Percentiles rank a stretch among this genome's conserved stretches.
phyloP scores from a whole-genome alignment of 1,140 invertebrate species.

The Temnothorax longispinosus region DNA sequence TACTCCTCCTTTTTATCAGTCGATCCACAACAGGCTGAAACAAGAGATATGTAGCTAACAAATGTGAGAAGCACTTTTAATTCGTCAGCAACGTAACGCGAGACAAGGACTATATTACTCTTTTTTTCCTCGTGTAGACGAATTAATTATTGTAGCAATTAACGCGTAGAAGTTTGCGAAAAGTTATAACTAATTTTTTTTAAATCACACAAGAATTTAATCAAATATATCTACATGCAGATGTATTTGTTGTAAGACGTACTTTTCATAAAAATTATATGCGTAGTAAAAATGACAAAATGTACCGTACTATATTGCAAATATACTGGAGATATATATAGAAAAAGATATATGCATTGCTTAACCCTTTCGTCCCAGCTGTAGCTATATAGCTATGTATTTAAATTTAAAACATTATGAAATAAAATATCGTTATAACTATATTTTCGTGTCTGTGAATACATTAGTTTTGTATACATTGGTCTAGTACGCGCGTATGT shows the following conservation, averaged over 20 bases:
- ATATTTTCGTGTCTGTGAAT: too few species aligned
- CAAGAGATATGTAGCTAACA: background rate
- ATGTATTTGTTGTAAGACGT: background rate
- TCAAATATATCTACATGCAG: background rate
- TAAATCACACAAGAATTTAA: background rate
- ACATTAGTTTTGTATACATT: too few species aligned
- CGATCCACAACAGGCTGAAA: background rate
- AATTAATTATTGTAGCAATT: background rate
- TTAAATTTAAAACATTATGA: too few species aligned
- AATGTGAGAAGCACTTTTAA: conserved; percentile 8
- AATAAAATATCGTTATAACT: too few species aligned
- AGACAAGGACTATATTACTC: background rate
- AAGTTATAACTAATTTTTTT: background rate
- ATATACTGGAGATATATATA: too few species aligned
- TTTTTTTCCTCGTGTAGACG: background rate
- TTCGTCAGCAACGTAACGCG: conserved; percentile 7
- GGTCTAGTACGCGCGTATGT: too few species aligned
- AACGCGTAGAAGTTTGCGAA: background rate
- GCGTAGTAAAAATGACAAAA: too few species aligned
- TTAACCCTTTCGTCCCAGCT: too few species aligned
- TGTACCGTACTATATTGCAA: too few species aligned
- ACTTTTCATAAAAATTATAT: background rate
- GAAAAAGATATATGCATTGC: too few species aligned
- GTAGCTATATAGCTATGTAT: too few species aligned
- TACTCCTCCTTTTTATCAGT: background rate